These are phyloP conservation scores for Ictalurus furcatus DNA, from an alignment of 2,113 vertebrate species.

Conservation along the genomic window DNA sequence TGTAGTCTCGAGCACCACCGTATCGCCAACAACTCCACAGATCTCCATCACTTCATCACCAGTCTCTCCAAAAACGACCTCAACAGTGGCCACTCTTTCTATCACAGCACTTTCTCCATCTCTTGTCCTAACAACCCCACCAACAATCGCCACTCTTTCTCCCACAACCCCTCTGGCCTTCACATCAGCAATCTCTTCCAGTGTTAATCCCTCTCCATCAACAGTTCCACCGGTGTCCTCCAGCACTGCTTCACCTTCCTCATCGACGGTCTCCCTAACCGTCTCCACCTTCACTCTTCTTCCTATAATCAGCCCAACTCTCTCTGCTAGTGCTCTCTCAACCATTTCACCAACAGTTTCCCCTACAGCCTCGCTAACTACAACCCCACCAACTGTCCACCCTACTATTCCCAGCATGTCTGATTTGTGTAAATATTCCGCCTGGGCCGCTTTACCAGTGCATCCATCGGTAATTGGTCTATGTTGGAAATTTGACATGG, in stretches of 20 bases:
- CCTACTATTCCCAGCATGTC: slow-evolving; percentile 39
- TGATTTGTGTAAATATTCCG: slow-evolving; percentile 70
- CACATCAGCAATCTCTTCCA: not conserved
- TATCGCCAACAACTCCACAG: not conserved
- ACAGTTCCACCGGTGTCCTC: not conserved
- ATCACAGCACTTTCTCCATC: slow-evolving; percentile 8
- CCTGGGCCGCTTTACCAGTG: slow-evolving; percentile 62
- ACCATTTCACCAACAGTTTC: not conserved
- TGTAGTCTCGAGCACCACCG: not conserved
- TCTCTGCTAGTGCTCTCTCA: not conserved
- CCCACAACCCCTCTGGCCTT: slow-evolving; percentile 3
- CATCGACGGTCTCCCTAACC: not conserved
- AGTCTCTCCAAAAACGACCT: not conserved
- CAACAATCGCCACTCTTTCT: not conserved
- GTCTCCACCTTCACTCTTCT: not conserved
- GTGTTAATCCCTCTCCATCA: not conserved
- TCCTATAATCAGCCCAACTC: not conserved
- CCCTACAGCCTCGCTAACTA: not conserved
- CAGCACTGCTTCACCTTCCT: not conserved
- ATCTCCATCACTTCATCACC: not conserved
- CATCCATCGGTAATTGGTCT: slow-evolving; percentile 70
- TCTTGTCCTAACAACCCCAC: not conserved
- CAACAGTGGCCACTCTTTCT: not conserved
- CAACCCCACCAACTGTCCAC: not conserved
- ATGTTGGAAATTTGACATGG: slow-evolving; percentile 71